Evolutionary conservation across 2,113 vertebrate genomes (phyloP).

Genomic region (Zapus hudsonius): DNA sequence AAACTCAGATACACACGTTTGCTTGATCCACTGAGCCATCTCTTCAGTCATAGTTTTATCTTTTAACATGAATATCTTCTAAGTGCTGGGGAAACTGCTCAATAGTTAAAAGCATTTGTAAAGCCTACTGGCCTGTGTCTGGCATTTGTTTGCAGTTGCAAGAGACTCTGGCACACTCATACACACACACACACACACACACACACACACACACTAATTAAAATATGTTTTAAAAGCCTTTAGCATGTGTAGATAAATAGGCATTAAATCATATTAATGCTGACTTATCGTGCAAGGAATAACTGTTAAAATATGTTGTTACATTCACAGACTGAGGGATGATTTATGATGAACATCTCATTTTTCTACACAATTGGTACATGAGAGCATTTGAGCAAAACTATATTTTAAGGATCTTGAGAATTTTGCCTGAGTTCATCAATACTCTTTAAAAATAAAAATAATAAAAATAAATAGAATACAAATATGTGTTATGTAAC

Average conservation of each 20-base stretch:
- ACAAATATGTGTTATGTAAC: not conserved
- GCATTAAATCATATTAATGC: not conserved
- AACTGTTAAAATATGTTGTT: not conserved
- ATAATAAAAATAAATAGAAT: no score
- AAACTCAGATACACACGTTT: no score
- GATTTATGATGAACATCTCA: not conserved
- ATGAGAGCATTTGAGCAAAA: no score
- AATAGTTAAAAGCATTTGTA: no score
- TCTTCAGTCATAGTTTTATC: not conserved
- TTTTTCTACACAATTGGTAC: constrained; percentile 41
- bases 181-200: not conserved
- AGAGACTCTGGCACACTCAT: not conserved
- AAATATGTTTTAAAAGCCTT: not conserved
- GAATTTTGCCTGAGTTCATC: constrained; percentile 47
- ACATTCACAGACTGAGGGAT: no score
- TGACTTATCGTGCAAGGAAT: not conserved
- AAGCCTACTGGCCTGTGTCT: no score
- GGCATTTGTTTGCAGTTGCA: not conserved
- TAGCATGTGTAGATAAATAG: not conserved
- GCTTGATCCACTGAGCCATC: no score
- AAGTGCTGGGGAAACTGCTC: no score
- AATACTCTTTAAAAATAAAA: constrained; percentile 45
- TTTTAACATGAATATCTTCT: no score
- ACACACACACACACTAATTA: not conserved
- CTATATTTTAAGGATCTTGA: constrained; percentile 24